Conservation (phyloP, 2,113 vertebrate species). For the Callipepla squamata region DNA sequence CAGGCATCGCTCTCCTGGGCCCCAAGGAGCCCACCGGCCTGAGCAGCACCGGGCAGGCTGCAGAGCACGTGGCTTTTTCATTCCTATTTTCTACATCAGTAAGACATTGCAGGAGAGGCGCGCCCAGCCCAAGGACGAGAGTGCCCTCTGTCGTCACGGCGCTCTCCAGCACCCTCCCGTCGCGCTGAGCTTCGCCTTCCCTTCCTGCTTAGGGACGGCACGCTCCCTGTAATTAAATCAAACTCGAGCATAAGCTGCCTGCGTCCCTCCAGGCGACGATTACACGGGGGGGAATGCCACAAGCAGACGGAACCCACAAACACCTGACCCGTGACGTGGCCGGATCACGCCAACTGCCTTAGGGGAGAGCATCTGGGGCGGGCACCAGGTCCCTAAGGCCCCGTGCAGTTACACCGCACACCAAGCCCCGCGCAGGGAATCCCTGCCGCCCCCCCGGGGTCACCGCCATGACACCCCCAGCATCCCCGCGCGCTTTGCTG, state of each 20-base stretch:
- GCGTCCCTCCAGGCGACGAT: no score
- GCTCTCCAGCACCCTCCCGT: not conserved
- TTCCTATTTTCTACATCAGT: not conserved
- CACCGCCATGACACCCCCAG: not conserved
- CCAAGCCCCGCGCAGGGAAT: rapidly evolving
- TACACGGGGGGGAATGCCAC: rapidly evolving
- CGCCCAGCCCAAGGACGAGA: not conserved
- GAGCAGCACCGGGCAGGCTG: not conserved
- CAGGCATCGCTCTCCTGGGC: not conserved
- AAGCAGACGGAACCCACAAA: not conserved
- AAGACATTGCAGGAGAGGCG: not conserved
- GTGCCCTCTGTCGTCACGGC: conserved; percentile 6
- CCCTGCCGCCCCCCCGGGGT: not conserved
- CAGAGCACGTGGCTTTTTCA: not conserved
- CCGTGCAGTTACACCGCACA: rapidly evolving
- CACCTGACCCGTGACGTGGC: rapidly evolving
- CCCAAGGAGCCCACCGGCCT: not conserved
- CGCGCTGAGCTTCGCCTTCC: not conserved
- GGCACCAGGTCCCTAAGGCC: not conserved
- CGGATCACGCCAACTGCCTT: rapidly evolving
- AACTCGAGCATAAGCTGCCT: no score
- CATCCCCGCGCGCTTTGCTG: rapidly evolving
- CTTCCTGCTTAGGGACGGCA: not conserved
- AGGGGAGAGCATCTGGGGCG: rapidly evolving
- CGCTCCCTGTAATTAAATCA: rapidly evolving